Percentiles rank a stretch among this genome's conserved stretches.
Conservation (phyloP, 2,797 vertebrate species). For the Enteromius thamalakanensis region DNA sequence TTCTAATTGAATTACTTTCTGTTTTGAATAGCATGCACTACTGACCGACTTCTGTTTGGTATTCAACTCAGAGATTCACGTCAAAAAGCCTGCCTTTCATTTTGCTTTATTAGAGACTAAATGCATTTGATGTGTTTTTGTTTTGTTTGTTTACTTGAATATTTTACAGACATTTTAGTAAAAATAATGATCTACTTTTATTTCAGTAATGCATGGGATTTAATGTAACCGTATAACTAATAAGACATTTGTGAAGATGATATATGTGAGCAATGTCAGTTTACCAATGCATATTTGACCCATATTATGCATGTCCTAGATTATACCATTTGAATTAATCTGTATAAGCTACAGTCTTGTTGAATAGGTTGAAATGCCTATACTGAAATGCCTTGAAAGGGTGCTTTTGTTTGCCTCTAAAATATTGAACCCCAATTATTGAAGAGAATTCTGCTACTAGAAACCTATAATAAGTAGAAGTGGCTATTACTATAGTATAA, state of each 20-base stretch:
- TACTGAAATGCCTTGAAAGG: background rate
- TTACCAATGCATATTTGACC: background rate
- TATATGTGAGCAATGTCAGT: background rate
- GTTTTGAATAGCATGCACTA: background rate
- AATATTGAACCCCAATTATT: background rate
- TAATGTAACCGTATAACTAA: background rate
- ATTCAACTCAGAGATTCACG: constrained; percentile 20
- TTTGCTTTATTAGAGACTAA: background rate
- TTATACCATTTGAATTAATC: background rate
- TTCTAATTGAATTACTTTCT: constrained; percentile 49
- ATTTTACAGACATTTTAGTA: background rate
- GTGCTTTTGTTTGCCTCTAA: background rate
- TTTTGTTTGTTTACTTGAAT: background rate
- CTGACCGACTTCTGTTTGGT: constrained; percentile 21
- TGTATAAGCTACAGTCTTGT: background rate
- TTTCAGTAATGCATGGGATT: background rate
- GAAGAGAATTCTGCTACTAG: background rate
- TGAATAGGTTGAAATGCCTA: background rate
- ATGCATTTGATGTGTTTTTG: too few species aligned
- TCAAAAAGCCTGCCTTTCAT: background rate
- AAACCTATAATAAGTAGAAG: background rate
- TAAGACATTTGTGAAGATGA: background rate
- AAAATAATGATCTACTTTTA: background rate
- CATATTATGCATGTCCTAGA: background rate
- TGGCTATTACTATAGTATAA: background rate